A percentile compares a stretch with the other conserved stretches of the same genome.
These are phyloP conservation scores for Gambusia yucatana DNA, from an alignment of 2,797 vertebrate genomes.

Conservation along the genomic window DNA sequence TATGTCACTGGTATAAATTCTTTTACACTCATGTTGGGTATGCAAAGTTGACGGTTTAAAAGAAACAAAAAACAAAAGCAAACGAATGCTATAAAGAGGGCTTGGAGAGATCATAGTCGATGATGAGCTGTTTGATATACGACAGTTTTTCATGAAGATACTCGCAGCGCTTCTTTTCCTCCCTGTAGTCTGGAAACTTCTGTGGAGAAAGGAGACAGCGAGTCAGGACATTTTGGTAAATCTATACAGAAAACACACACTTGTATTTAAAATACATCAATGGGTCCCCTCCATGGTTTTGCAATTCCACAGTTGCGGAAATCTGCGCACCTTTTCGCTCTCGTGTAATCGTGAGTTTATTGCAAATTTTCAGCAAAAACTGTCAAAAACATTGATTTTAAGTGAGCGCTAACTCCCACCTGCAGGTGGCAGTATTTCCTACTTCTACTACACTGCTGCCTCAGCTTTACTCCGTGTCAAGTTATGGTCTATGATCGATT, in stretches of 20 bases:
- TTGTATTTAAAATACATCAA: neutral
- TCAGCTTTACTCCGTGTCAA: too few species aligned
- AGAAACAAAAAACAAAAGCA: neutral
- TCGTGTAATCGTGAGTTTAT: too few species aligned
- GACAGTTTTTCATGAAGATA: slow-evolving; percentile 89
- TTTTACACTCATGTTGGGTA: slow-evolving; percentile 20
- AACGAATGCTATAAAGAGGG: slow-evolving; percentile 58
- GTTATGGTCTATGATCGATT: too few species aligned
- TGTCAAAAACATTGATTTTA: too few species aligned
- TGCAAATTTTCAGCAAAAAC: too few species aligned
- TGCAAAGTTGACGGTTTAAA: slow-evolving; percentile 15
- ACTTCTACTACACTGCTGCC: too few species aligned
- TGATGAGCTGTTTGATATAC: slow-evolving; percentile 87
- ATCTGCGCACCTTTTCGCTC: too few species aligned
- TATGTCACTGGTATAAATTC: slow-evolving; percentile 22
- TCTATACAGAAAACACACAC: neutral
- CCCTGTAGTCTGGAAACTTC: slow-evolving; percentile 86
- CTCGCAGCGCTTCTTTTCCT: slow-evolving; percentile 88
- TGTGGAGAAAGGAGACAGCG: slow-evolving; percentile 41
- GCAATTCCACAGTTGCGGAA: too few species aligned
- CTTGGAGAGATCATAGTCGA: slow-evolving; percentile 74
- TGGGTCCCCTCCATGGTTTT: too few species aligned
- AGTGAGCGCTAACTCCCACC: too few species aligned
- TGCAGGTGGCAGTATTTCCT: too few species aligned
- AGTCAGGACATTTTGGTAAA: neutral